A percentile compares a stretch with the other conserved stretches of the same genome.
These are phyloP conservation scores for Pseudorhombus dupliciocellatus DNA, from an alignment of 2,113 vertebrate genomes.

Conservation along the genomic window DNA sequence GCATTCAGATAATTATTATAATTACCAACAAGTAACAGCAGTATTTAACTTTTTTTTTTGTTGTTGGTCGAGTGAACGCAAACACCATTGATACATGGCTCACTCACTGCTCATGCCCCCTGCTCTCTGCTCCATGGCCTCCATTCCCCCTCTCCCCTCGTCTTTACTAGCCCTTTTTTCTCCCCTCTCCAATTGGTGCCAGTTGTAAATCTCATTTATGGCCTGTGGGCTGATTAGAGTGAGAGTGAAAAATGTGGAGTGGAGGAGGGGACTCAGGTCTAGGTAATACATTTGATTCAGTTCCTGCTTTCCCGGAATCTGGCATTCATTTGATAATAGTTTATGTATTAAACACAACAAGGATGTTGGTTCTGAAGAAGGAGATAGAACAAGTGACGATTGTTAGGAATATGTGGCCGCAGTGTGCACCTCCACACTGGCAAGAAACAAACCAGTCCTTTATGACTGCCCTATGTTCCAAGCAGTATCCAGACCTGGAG, in stretches of 20 bases:
- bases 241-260: conserved; percentile 71
- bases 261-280: conserved; percentile 57
- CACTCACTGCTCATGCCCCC: conserved; percentile 20
- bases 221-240: conserved; percentile 72
- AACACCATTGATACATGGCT: conserved; percentile 29
- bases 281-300: conserved; percentile 70
- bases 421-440: conserved; percentile 19
- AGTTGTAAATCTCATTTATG: conserved; percentile 80
- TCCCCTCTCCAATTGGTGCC: conserved; percentile 53
- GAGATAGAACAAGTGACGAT: conserved; percentile 33
- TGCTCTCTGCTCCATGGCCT: conserved; percentile 51
- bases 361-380: conserved; percentile 30
- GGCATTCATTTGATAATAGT: conserved; percentile 70
- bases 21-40: background rate
- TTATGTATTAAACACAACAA: conserved; percentile 68
- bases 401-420: conserved; percentile 28
- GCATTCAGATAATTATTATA: background rate
- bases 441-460: conserved; percentile 30
- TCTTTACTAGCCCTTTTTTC: conserved; percentile 33
- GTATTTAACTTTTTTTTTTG: background rate
- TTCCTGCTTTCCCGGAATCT: conserved; percentile 72
- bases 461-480: conserved; percentile 34
- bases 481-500: conserved; percentile 37
- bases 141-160: conserved; percentile 33
- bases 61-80: conserved; percentile 18